Conservation (phyloP, 2,797 vertebrate species). For the Oreochromis grahami region DNA sequence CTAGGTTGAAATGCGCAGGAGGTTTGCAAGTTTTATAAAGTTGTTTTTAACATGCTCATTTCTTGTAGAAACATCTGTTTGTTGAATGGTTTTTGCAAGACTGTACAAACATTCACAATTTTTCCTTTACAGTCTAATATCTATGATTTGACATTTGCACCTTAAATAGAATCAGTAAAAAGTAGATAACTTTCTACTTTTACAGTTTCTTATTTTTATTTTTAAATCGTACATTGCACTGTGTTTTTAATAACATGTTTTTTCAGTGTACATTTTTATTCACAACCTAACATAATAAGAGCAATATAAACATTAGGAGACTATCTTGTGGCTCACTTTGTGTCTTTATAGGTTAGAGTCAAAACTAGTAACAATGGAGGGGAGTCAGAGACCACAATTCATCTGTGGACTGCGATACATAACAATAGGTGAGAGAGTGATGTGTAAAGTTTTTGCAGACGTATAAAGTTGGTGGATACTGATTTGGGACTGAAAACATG, state of each 20-base stretch:
- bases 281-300: too few relatives aligned
- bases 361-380: background rate
- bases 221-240: too few relatives aligned
- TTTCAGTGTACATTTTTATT: too few relatives aligned
- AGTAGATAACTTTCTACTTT: too few relatives aligned
- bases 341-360: rapidly evolving
- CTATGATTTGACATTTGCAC: background rate
- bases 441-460: background rate
- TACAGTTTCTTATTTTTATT: background rate
- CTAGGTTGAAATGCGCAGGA: rapidly evolving
- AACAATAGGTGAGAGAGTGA: background rate
- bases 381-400: background rate
- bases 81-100: too few relatives aligned
- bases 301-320: background rate
- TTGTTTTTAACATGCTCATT: background rate
- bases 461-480: background rate
- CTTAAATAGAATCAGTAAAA: background rate
- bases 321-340: background rate
- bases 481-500: background rate
- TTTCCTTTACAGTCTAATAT: background rate
- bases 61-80: background rate
- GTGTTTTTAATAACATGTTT: too few relatives aligned
- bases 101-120: background rate
- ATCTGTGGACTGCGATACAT: background rate
- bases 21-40: background rate